A percentile compares a stretch with the other conserved stretches of the same genome.
Evolutionary conservation across 1,140 invertebrate genomes (phyloP).

Genomic region (Mesaphorura yosii): DNA sequence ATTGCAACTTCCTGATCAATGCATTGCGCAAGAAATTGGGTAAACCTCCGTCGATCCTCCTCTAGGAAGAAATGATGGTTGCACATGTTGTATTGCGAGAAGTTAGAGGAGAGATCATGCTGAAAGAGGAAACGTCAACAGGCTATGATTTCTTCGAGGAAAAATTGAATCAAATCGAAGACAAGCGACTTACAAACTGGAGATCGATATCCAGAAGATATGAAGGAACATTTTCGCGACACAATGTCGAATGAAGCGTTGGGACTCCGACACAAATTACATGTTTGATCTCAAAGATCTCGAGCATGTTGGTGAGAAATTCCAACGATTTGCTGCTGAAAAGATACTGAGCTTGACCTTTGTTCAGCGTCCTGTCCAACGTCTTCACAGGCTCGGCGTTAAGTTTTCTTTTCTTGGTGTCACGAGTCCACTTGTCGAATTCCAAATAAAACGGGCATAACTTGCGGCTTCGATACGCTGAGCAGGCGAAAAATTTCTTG

Average conservation of each 20-base stretch:
- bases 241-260: not conserved
- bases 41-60: no score
- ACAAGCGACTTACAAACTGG: conserved; percentile 1
- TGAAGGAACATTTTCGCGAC: not conserved
- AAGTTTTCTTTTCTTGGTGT: not conserved
- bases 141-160: not conserved
- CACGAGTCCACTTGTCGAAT: not conserved
- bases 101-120: not conserved
- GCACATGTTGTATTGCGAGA: conserved; percentile 2
- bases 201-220: conserved; percentile 5
- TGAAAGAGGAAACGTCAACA: not conserved
- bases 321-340: not conserved
- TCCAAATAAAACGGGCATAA: not conserved
- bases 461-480: not conserved
- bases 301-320: not conserved
- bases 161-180: not conserved
- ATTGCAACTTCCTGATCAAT: not conserved
- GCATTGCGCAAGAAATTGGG: not conserved
- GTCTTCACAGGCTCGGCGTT: not conserved
- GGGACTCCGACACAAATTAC: not conserved
- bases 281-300: not conserved
- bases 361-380: not conserved
- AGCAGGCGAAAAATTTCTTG: not conserved
- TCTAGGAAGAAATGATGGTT: conserved; percentile 6
- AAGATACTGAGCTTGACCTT: conserved; percentile 1